These are phyloP conservation scores for Melozone crissalis DNA, from an alignment of 2,113 vertebrate species.

Conservation along the genomic window DNA sequence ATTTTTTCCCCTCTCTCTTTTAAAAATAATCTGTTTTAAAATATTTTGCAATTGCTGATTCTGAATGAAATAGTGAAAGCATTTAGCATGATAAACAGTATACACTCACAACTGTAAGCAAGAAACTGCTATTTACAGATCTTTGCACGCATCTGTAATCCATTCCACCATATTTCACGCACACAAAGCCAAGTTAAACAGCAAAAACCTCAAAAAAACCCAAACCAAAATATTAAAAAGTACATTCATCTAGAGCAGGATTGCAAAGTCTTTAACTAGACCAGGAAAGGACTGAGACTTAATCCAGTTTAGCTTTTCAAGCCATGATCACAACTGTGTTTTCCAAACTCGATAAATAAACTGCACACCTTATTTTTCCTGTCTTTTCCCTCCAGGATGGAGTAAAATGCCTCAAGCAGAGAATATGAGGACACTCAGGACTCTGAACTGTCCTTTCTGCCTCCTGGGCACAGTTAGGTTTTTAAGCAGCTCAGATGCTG, in stretches of 20 bases:
- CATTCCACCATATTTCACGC: neutral
- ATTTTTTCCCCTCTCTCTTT: neutral
- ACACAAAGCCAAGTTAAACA: slow-evolving; percentile 14
- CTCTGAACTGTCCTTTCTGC: neutral
- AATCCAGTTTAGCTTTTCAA: neutral
- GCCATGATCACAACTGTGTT: neutral
- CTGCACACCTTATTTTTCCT: neutral
- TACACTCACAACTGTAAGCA: neutral
- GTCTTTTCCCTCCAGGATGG: neutral
- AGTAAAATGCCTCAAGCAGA: neutral
- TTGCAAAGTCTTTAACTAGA: neutral
- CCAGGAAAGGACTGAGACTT: neutral
- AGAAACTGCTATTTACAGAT: slow-evolving; percentile 33
- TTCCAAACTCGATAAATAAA: neutral
- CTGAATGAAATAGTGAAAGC: neutral
- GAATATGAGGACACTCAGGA: neutral
- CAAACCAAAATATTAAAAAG: neutral
- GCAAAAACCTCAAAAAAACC: neutral
- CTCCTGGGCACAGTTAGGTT: neutral
- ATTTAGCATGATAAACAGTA: slow-evolving; percentile 1
- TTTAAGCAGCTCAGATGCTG: neutral
- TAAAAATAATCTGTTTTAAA: neutral
- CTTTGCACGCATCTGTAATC: slow-evolving; percentile 9
- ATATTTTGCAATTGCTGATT: neutral
- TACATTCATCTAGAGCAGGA: neutral